Evolutionary conservation across 1,140 invertebrate genomes (phyloP).

Genomic region (Andricus grossulariae): DNA sequence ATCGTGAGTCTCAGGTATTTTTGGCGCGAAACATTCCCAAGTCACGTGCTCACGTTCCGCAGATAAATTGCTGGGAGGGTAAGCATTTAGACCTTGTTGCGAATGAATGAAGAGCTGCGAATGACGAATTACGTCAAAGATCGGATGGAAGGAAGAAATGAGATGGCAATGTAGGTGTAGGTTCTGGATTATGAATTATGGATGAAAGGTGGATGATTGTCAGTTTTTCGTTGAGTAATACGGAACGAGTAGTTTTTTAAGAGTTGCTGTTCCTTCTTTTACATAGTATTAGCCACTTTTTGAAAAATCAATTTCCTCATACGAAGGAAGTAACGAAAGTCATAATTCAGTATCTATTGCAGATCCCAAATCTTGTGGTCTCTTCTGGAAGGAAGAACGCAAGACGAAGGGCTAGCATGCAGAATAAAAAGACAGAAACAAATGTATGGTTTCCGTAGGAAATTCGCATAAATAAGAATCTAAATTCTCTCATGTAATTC

Average conservation of each 20-base stretch:
- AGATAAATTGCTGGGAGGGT: neutral
- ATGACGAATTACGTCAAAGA: neutral
- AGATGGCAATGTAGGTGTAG: neutral
- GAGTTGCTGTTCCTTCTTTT: no score
- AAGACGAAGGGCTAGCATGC: no score
- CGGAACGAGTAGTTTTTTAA: no score
- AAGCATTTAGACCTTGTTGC: neutral
- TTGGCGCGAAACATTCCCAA: conserved; percentile 2
- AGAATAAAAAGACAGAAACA: conserved; percentile 18
- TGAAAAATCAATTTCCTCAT: no score
- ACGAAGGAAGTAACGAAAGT: no score
- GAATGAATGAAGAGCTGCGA: neutral
- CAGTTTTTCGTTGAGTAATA: no score
- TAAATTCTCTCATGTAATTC: neutral
- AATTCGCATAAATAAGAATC: neutral
- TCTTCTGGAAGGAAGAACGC: no score
- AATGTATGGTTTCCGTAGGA: neutral
- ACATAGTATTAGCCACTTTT: no score
- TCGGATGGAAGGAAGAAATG: neutral
- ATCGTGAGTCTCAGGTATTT: neutral
- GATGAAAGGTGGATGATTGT: no score
- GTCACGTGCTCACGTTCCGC: neutral
- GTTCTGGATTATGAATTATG: no score
- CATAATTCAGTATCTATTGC: no score
- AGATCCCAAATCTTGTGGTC: no score